These are phyloP conservation scores for Pangasianodon gigas DNA, from an alignment of 2,113 vertebrate species.

Conservation along the genomic window DNA sequence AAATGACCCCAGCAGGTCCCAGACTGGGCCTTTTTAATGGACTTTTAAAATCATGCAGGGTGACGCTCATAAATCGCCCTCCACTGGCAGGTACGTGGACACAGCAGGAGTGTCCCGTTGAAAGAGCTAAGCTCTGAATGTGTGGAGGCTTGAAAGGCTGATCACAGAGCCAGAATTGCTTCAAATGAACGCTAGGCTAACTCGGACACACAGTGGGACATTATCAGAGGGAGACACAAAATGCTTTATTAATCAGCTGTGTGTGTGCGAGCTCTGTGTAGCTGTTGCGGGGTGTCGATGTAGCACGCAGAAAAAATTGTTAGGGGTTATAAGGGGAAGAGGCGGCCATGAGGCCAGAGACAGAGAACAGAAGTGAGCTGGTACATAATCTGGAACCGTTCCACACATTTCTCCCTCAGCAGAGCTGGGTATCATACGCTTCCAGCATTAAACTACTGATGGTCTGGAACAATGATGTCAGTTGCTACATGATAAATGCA, in stretches of 20 bases:
- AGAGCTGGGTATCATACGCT: not conserved
- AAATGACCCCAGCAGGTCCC: constrained; percentile 46
- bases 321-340: not conserved
- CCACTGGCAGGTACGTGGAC: constrained; percentile 14
- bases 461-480: not conserved
- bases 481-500: too few species aligned
- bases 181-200: constrained; percentile 31
- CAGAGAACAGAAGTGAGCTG: not conserved
- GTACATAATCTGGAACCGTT: not conserved
- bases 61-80: constrained; percentile 37
- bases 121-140: constrained; percentile 32
- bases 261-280: not conserved
- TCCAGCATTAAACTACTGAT: not conserved
- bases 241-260: constrained; percentile 42
- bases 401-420: not conserved
- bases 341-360: not conserved
- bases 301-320: constrained; percentile 3
- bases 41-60: constrained; percentile 42
- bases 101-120: constrained; percentile 26
- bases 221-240: constrained; percentile 33
- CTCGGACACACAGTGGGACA: constrained; percentile 35
- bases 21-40: constrained; percentile 39
- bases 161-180: not conserved
- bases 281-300: not conserved
- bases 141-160: constrained; percentile 28